Conservation (phyloP, 2,113 vertebrate genomes). For the Protobothrops mucrosquamatus region DNA sequence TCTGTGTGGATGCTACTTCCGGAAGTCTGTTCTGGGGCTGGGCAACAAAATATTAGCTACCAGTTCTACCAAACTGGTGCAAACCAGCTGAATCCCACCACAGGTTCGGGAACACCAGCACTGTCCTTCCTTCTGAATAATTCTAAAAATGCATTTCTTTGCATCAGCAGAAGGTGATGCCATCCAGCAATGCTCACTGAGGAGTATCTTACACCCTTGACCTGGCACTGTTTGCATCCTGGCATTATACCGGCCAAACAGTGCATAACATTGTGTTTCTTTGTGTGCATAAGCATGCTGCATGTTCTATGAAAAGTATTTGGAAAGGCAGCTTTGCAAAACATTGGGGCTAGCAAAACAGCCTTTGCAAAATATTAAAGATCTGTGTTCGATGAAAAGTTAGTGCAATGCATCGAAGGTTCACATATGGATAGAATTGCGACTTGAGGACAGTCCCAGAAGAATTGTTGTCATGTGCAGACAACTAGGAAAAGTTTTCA, state of each 20-base stretch:
- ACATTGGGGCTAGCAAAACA: neutral
- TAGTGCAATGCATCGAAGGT: neutral
- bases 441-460: neutral
- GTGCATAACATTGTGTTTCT: neutral
- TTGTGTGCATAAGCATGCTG: neutral
- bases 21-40: no score
- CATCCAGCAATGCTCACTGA: neutral
- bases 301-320: neutral
- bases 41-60: no score
- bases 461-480: neutral
- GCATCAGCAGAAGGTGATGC: neutral
- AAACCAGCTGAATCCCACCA: no score
- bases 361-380: neutral
- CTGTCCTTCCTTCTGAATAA: neutral
- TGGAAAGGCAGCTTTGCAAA: neutral
- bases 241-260: neutral
- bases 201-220: neutral
- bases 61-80: no score
- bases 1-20: no score
- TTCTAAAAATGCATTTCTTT: neutral
- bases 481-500: neutral
- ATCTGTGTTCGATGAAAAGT: neutral
- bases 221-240: neutral
- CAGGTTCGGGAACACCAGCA: no score
- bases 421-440: neutral